Base-by-base conservation (phyloP, 2,888 invertebrate genomes). In the Allophyes oxyacanthae region DNA sequence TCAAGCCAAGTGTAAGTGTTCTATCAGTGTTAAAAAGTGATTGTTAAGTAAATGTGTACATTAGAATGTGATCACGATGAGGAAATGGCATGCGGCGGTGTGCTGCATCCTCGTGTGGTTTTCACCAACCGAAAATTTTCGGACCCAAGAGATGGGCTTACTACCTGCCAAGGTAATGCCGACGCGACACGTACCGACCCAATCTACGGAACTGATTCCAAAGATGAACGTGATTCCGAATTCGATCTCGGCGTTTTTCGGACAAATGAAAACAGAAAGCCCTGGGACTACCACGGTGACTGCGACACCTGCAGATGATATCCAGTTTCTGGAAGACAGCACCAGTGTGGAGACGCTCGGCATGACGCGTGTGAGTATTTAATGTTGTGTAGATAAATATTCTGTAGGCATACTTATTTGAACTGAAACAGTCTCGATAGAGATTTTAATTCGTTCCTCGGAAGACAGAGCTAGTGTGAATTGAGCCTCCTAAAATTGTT, bases 171-270 rank as follows among this genome's bases (percentile, higher is more conserved):
- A 43, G 11, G 10, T 38, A 6, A 33, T 44, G n/a, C 50, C 66
- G 0, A 51, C 66, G 0, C 40, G 45, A 11, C 41, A 64, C 28
- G 10, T 32, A n/a, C 34, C 25, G n/a, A 32, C 41, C 9, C 9
- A 14, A 9, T 42, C 48, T 37, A 11, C 8, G 8, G 41, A 11
- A 0, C 13, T 10, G 6, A 7, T 13, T 11, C 14, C 7, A 32
- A 5, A 77, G n/a, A 76, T 79, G 56, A 81, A 77, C 40, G 76
- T 82, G 1, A 70, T 87, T 2, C 45, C 41, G n/a, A 85, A 78
- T 36, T 76, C 81, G 5, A 78, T 86, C 9, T 81, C 87, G 30
- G 83, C 76, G 25, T 71, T 85, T 30, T 67, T 86, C 15, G 81
- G 79, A 9, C 66, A 64, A 2, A 62, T 75, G 2, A 60, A 59